Base-by-base conservation (phyloP, 92 coral and sea anemone genomes). In the Epizoanthus rinbou region DNA sequence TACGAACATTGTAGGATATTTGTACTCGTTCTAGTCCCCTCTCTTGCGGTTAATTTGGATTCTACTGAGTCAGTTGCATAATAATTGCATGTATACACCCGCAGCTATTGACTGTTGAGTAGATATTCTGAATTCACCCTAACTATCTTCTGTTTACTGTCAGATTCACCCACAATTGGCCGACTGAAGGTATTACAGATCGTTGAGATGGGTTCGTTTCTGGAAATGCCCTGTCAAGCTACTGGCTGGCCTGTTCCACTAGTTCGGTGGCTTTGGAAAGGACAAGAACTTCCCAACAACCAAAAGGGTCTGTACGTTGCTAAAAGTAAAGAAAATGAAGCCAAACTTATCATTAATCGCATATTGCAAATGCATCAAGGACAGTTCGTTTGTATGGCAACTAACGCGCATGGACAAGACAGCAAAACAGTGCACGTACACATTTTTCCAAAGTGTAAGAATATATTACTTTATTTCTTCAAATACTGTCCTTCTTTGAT, bases 191-290 rank as follows among this genome's bases (percentile, higher is more conserved):
- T 43, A 35, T 22, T 78, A 22, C 22, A 60, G 31, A 5, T 78
- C 4, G 82, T 11, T 35, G 1, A 1, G 71, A 22, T 78, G 23
- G 82, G 82, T 21, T 60, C 70, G 19, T 16, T 28, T 41, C 18
- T 22, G 41, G 59, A 62, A 56, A 37, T 78, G 14, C 59, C 57
- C 43, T 78, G 82, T 63, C 71, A 22, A 6, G 82, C 82, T 39
- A 59, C 3, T 63, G 82, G 82, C 18, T 78, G 82, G 82, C 82
- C 82, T 10, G 57, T 78, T 10, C 82, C 82, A 6, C n/a, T 6
- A 9, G 82, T 78, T 9, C 3, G 59, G 39, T 78, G 82, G 82
- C 62, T 78, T 3, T 7, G 82, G 35, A 33, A 78, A 41, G 71
- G 58, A 1, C 72, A 37, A 63, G 43, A 76, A 54, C 50, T 43